A percentile compares a stretch with the other conserved stretches of the same genome.
These are phyloP conservation scores for Latrodectus geometricus DNA, from an alignment of 1,140 invertebrate species.

Conservation along the genomic window DNA sequence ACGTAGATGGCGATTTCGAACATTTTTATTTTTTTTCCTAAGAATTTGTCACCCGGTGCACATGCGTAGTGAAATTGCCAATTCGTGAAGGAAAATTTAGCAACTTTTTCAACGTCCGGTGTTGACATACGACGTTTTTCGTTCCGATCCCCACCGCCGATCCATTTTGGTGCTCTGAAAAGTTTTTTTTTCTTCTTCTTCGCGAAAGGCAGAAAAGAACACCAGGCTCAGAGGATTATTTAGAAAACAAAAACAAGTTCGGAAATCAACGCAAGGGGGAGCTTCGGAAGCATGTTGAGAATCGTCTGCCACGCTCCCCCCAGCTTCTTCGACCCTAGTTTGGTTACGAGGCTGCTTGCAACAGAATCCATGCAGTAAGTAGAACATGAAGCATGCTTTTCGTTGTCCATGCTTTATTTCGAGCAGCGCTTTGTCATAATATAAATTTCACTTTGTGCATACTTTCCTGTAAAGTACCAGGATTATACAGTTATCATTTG, in stretches of 20 bases:
- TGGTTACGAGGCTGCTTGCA: not conserved
- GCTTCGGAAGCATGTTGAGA: not conserved
- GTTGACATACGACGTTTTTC: too few relatives aligned
- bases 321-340: conserved; percentile 7
- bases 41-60: not conserved
- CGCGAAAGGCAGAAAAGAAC: not conserved
- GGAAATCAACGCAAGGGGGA: conserved; percentile 9
- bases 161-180: too few relatives aligned
- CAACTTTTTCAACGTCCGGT: not conserved
- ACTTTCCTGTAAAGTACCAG: too few relatives aligned
- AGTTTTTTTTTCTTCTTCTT: too few relatives aligned
- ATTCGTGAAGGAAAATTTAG: not conserved
- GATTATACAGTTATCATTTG: too few relatives aligned
- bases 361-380: conserved; percentile 12
- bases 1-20: not conserved
- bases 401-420: not conserved
- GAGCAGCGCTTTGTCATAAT: too few relatives aligned
- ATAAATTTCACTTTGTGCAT: too few relatives aligned
- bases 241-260: not conserved
- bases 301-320: not conserved
- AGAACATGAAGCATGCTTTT: conserved; percentile 9
- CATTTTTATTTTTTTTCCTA: not conserved
- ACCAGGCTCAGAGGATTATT: not conserved
- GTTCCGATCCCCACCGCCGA: too few relatives aligned
- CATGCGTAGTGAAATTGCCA: not conserved